These are phyloP conservation scores for Merodon equestris DNA, from an alignment of 2,888 invertebrate genomes.

Conservation along the genomic window DNA sequence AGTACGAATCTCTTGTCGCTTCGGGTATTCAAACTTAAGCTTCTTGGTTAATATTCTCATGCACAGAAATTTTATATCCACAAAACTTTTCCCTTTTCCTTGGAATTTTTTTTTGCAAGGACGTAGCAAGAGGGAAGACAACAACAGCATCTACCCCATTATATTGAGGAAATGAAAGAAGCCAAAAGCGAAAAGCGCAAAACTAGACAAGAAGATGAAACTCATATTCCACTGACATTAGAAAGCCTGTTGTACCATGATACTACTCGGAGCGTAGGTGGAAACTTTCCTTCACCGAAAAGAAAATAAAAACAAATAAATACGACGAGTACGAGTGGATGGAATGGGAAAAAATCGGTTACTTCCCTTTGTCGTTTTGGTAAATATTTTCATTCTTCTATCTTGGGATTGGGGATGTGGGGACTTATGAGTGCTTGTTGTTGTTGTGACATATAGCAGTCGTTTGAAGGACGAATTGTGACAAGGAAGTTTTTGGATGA, in stretches of 20 bases:
- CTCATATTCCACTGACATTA: slow-evolving; percentile 9
- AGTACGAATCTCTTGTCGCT: slow-evolving; percentile 47
- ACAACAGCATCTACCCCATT: too few relatives aligned
- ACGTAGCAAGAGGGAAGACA: slow-evolving; percentile 2
- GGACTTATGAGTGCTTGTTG: too few relatives aligned
- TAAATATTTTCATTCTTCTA: slow-evolving; percentile 6
- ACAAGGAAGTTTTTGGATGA: too few relatives aligned
- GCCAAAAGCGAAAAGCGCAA: not conserved
- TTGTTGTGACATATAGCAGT: too few relatives aligned
- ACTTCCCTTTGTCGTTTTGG: not conserved
- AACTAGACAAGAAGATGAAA: slow-evolving; percentile 6
- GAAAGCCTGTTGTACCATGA: slow-evolving; percentile 4
- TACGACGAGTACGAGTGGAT: too few relatives aligned
- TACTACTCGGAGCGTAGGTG: too few relatives aligned
- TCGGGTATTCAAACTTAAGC: slow-evolving; percentile 53
- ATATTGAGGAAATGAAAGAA: slow-evolving; percentile 6
- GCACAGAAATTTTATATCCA: slow-evolving; percentile 32
- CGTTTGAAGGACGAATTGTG: too few relatives aligned
- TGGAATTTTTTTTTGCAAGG: slow-evolving; percentile 18
- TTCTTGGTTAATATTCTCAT: slow-evolving; percentile 48
- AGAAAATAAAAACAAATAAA: too few relatives aligned
- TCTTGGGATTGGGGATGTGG: not conserved
- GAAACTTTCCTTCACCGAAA: too few relatives aligned
- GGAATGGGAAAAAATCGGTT: too few relatives aligned
- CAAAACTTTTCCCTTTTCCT: slow-evolving; percentile 25